phyloP scores from a whole-genome alignment of 2,888 invertebrate genomes.

The Agrochola lychnidis region DNA sequence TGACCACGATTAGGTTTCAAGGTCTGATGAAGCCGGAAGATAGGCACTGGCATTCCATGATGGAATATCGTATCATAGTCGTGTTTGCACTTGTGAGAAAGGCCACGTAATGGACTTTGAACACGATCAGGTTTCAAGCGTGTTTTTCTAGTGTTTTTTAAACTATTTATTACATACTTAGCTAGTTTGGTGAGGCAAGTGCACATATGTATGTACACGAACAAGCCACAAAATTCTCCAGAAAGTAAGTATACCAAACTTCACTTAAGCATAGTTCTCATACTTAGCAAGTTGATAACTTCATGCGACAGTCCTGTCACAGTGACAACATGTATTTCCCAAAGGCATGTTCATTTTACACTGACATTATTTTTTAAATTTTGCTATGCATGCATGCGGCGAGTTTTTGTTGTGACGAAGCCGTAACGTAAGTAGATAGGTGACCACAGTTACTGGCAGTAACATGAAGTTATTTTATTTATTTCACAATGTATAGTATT shows the following conservation, averaged over 20 bases:
- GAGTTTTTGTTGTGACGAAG: not conserved
- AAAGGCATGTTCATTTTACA: conserved; percentile 29
- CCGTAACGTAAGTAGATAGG: too few species aligned
- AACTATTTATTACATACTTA: too few species aligned
- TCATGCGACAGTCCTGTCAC: not conserved
- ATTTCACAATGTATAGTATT: too few species aligned
- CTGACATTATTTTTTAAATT: conserved; percentile 17
- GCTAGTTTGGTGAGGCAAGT: not conserved
- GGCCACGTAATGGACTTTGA: too few species aligned
- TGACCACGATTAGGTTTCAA: too few species aligned
- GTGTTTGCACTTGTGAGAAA: too few species aligned
- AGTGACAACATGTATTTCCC: conserved; percentile 38
- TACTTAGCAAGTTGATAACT: conserved; percentile 21
- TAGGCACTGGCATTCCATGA: too few species aligned
- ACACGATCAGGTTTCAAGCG: too few species aligned
- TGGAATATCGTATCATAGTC: too few species aligned
- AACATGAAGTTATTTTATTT: not conserved
- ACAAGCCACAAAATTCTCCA: not conserved
- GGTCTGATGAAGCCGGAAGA: too few species aligned
- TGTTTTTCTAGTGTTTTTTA: too few species aligned
- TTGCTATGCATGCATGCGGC: not conserved
- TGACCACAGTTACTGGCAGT: not conserved
- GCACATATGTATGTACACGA: not conserved
- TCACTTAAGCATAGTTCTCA: not conserved
- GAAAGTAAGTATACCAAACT: too few species aligned